These are phyloP conservation scores for Bryconaethiops microstoma DNA, from an alignment of 2,797 vertebrate species.

Conservation along the genomic window DNA sequence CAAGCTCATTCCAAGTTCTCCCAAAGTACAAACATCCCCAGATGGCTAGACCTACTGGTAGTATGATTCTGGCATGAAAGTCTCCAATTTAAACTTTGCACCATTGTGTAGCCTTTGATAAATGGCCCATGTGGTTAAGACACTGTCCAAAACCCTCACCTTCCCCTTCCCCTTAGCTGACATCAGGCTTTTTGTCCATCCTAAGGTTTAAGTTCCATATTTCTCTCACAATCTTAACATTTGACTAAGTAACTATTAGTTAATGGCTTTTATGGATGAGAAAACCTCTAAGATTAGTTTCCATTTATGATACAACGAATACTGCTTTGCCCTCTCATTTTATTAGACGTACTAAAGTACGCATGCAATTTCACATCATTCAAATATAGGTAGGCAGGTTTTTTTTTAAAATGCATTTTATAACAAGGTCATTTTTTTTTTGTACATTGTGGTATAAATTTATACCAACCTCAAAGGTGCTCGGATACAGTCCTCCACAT, in stretches of 20 bases:
- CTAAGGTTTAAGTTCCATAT: slow-evolving; percentile 64
- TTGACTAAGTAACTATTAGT: too few species aligned
- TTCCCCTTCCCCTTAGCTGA: neutral
- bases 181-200: neutral
- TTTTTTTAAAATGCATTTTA: too few species aligned
- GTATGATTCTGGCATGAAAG: neutral
- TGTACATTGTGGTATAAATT: neutral
- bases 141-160: neutral
- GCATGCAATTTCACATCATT: too few species aligned
- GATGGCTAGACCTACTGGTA: neutral
- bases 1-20: neutral
- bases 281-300: too few species aligned
- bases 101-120: slow-evolving; percentile 86
- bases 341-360: too few species aligned
- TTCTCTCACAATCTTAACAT: slow-evolving; percentile 41
- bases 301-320: too few species aligned
- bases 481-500: neutral
- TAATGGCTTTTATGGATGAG: too few species aligned
- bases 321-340: too few species aligned
- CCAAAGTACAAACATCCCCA: neutral
- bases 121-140: slow-evolving; percentile 74
- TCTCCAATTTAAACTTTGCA: slow-evolving; percentile 73
- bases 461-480: neutral
- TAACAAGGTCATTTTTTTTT: too few species aligned
- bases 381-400: too few species aligned